Percentiles rank a stretch among this genome's conserved stretches.
phyloP scores from a whole-genome alignment of 2,113 vertebrate genomes.

The Numenius arquata region DNA sequence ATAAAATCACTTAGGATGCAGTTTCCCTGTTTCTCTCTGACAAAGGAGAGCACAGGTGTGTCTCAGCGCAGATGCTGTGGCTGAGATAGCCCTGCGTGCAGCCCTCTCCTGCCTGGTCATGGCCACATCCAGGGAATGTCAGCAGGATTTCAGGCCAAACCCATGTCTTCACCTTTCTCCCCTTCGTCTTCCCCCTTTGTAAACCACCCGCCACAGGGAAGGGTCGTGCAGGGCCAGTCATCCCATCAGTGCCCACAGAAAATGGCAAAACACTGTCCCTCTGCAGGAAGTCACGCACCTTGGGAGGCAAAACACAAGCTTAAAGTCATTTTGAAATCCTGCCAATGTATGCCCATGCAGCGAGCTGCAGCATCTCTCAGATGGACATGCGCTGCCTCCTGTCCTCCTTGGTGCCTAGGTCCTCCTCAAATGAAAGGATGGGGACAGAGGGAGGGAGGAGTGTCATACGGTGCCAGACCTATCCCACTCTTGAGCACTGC shows the following conservation, averaged over 20 bases:
- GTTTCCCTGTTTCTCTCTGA: neutral
- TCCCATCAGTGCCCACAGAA: neutral
- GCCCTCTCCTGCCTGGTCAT: neutral
- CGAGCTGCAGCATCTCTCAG: neutral
- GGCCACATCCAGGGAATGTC: neutral
- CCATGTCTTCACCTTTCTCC: neutral
- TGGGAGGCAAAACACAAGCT: neutral
- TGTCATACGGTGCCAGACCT: neutral
- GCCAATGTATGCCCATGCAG: fast-evolving
- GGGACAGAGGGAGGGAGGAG: neutral
- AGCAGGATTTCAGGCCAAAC: neutral
- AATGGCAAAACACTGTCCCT: fast-evolving
- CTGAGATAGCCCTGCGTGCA: neutral
- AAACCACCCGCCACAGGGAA: fast-evolving
- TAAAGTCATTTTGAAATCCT: neutral
- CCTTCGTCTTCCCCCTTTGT: neutral
- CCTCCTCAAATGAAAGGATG: neutral
- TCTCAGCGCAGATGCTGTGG: neutral
- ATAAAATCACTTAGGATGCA: neutral
- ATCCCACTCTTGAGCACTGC: neutral
- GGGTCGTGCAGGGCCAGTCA: neutral
- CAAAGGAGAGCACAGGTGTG: fast-evolving
- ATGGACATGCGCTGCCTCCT: neutral
- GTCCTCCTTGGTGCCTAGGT: neutral
- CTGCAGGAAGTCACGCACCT: neutral